Percentiles rank a stretch among this genome's conserved stretches.
These are phyloP conservation scores for pig (Sus scrofa) DNA, from an alignment of 2,113 vertebrate species.

Conservation along the genomic window T2T-Sscrofa CM000817.6:17310501-17311000, in stretches of 20 bases:
- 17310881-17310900: not conserved
- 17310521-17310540: too few species aligned
- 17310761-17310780: not conserved
- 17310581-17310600: too few species aligned
- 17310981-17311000: not conserved
- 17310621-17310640: not conserved
- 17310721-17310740: constrained; percentile 48
- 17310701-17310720: constrained; percentile 31
- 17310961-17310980: constrained; percentile 7
- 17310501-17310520: too few species aligned
- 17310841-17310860: not conserved
- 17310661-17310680: constrained; percentile 34
- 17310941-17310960: not conserved
- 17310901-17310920: not conserved
- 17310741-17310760: not conserved
- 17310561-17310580: too few species aligned
- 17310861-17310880: not conserved
- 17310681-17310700: not conserved
- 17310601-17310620: constrained; percentile 10
- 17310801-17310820: not conserved
- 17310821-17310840: not conserved
- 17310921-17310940: not conserved
- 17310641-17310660: not conserved
- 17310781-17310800: constrained; percentile 4
- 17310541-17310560: too few species aligned